These are phyloP conservation scores for Synergus gifuensis DNA, from an alignment of 2,888 invertebrate species.

Conservation along the genomic window DNA sequence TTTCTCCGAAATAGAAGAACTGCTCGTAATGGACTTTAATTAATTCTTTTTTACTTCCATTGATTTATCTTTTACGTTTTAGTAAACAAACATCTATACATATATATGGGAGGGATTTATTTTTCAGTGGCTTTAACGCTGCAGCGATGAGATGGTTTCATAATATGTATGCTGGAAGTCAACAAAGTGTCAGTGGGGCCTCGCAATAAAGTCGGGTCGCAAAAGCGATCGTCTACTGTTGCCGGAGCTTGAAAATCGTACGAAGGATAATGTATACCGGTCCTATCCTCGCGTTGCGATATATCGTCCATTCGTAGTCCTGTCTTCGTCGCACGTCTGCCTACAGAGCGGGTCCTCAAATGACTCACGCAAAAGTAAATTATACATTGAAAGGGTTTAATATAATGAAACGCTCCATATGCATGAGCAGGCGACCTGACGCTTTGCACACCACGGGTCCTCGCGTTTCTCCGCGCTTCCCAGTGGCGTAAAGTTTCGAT, in stretches of 20 bases:
- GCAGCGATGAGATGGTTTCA: constrained; percentile 7
- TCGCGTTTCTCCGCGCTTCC: constrained; percentile 67
- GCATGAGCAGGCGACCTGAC: constrained; percentile 79
- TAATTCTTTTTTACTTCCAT: not conserved
- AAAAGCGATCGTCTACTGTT: constrained; percentile 60
- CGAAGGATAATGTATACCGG: constrained; percentile 70
- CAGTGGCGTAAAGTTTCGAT: constrained; percentile 62
- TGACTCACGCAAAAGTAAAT: constrained; percentile 84
- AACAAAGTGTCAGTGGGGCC: constrained; percentile 56
- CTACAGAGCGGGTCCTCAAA: constrained; percentile 76
- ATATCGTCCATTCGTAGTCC: constrained; percentile 51
- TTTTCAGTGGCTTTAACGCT: not conserved
- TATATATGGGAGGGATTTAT: not conserved
- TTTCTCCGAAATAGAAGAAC: not conserved
- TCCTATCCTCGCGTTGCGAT: constrained; percentile 54
- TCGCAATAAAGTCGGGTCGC: constrained; percentile 72
- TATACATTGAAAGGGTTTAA: constrained; percentile 84
- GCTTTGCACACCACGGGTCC: constrained; percentile 66
- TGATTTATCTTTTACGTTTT: not conserved
- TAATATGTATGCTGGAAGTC: constrained; percentile 54
- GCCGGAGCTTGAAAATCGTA: constrained; percentile 68
- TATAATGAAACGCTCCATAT: constrained; percentile 84
- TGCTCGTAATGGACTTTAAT: not conserved
- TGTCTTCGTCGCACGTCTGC: constrained; percentile 55
- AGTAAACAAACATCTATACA: not conserved